Evolutionary conservation across 2,888 invertebrate species (phyloP).

Genomic region (Chrysomela aeneicollis): DNA sequence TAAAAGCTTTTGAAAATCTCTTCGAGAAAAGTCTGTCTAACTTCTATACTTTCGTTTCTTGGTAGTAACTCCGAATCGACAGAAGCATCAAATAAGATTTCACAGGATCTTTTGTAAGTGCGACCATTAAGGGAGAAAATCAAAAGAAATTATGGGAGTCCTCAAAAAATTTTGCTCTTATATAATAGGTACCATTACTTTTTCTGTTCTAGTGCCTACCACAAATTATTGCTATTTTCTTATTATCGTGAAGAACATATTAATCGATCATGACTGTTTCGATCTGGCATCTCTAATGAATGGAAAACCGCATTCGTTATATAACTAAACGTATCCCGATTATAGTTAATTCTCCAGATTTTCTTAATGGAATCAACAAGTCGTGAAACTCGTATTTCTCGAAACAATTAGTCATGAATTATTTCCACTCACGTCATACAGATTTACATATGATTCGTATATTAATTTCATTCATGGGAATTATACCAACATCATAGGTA

Average conservation of each 20-base stretch:
- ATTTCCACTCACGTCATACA: background rate
- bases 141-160: too few species aligned
- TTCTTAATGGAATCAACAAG: slow-evolving; percentile 3
- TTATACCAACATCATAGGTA: background rate
- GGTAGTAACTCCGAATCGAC: too few species aligned
- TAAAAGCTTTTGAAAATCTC: too few species aligned
- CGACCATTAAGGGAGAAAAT: too few species aligned
- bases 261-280: background rate
- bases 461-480: background rate
- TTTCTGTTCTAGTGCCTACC: too few species aligned
- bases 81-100: too few species aligned
- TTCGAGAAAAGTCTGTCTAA: too few species aligned
- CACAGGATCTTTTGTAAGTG: too few species aligned
- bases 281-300: background rate
- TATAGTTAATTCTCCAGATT: background rate
- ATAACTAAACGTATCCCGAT: background rate
- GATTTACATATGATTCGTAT: background rate
- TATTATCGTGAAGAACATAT: background rate
- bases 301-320: slow-evolving; percentile 2
- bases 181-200: too few species aligned
- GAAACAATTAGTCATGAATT: background rate
- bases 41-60: too few species aligned
- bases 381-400: background rate
- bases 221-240: too few species aligned
- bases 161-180: too few species aligned